Evolutionary conservation across 1,140 invertebrate species (phyloP), one percentile per base, ranked within the genome.

Genomic region (Cyrtorhinus lividipennis): DNA sequence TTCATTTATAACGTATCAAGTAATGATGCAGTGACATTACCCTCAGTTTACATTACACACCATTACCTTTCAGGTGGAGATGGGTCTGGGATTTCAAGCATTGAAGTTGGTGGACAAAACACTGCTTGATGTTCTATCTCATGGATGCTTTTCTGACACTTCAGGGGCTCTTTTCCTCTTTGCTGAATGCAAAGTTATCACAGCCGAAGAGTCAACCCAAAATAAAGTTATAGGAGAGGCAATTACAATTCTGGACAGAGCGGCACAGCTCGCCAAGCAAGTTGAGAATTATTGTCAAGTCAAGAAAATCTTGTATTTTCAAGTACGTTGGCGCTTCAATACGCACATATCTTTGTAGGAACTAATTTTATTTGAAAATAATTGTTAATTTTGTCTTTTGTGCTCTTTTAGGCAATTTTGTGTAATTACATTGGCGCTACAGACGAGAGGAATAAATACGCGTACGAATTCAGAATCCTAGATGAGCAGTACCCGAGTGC

Each of bases 121-220:
- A 26, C 80, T 91, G 67, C 78, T 84, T 0, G 76, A 80, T 46
- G 81, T 92, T 46, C 78, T 91, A 67, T 82, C 86, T 15, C 84
- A 92, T 68, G 88, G 88, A 0, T 84, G 83, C n/a, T 75, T 80
- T n/a, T 89, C 83, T 67, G 88, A 92, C 70, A 80, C 83, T 65
- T 87, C 82, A 1, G 81, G 84, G 73, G 83, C 62, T 65, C 73
- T 75, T 70, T 76, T 74, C 60, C 73, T 77, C n/a, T 66, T 79
- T 71, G 72, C 72, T 13, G 72, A 73, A 64, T 69, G 66, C 59
- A 64, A 65, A 64, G 62, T 69, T 25, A 45, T 76, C 64, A 45
- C 71, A n/a, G 62, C 65, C 8, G 56, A 70, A 1, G 72, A 75
- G 24, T 75, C 79, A n/a, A 65, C 72, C 2, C 77, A 81, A 48